phyloP scores from a whole-genome alignment of 2,888 invertebrate genomes.

The Ceramica pisi region DNA sequence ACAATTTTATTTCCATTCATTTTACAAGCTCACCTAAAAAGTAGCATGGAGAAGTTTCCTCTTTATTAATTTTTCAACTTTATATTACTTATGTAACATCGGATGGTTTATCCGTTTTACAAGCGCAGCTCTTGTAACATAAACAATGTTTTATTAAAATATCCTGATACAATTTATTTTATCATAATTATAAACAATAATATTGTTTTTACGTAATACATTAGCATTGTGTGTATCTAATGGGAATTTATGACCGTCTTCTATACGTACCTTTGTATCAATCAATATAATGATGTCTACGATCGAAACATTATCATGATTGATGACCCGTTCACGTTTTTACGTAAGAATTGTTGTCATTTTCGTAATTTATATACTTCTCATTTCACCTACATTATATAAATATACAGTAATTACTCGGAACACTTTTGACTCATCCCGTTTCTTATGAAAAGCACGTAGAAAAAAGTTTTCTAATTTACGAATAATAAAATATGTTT shows the following conservation, averaged over 20 bases:
- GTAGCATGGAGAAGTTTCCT: slow-evolving; percentile 87
- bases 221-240: slow-evolving; percentile 57
- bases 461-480: slow-evolving; percentile 87
- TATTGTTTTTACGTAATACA: slow-evolving; percentile 49
- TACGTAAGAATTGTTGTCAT: slow-evolving; percentile 56
- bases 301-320: slow-evolving; percentile 66
- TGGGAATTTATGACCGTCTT: slow-evolving; percentile 57
- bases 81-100: slow-evolving; percentile 89
- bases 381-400: slow-evolving; percentile 44
- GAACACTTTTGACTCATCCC: slow-evolving; percentile 75
- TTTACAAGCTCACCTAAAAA: slow-evolving; percentile 90
- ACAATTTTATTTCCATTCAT: slow-evolving; percentile 91
- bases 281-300: slow-evolving; percentile 60
- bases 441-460: slow-evolving; percentile 77
- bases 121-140: slow-evolving; percentile 65
- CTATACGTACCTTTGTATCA: slow-evolving; percentile 54
- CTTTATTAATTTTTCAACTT: slow-evolving; percentile 91
- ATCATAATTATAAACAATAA: slow-evolving; percentile 52
- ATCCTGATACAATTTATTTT: slow-evolving; percentile 36
- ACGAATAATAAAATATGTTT: slow-evolving; percentile 86
- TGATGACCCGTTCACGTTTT: slow-evolving; percentile 59
- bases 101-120: slow-evolving; percentile 83
- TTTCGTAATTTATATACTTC: slow-evolving; percentile 52
- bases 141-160: slow-evolving; percentile 65
- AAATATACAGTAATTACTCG: slow-evolving; percentile 66